Conservation (phyloP, 2,797 vertebrate genomes). For the Epinephelus coioides region DNA sequence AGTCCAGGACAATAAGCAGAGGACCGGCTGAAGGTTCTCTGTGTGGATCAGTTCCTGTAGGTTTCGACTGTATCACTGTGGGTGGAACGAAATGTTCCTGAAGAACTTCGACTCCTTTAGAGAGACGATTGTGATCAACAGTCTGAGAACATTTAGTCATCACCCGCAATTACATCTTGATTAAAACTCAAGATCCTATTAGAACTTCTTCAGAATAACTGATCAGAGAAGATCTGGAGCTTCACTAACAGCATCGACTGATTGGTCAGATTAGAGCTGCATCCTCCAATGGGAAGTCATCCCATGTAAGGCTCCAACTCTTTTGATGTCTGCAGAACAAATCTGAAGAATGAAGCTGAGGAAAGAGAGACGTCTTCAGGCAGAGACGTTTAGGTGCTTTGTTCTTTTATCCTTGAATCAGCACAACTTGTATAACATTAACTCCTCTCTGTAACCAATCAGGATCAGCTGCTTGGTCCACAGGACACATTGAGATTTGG, state of each 20-base stretch:
- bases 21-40: neutral
- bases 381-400: neutral
- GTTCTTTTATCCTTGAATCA: neutral
- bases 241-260: neutral
- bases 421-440: neutral
- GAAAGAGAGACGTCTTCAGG: neutral
- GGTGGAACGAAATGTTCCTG: constrained; percentile 17
- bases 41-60: neutral
- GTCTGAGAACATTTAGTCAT: neutral
- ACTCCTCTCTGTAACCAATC: neutral
- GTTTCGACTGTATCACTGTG: neutral
- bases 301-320: neutral
- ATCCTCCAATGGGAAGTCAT: too few species aligned
- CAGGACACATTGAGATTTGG: neutral
- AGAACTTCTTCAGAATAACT: neutral
- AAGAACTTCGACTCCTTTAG: neutral
- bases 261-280: neutral
- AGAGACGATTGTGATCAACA: neutral
- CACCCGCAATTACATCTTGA: constrained; percentile 4
- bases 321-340: neutral
- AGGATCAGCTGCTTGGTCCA: neutral
- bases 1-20: neutral
- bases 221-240: neutral
- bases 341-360: neutral
- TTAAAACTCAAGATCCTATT: constrained; percentile 35